phyloP scores from a whole-genome alignment of 2,113 vertebrate genomes.

The Hemicordylus capensis region DNA sequence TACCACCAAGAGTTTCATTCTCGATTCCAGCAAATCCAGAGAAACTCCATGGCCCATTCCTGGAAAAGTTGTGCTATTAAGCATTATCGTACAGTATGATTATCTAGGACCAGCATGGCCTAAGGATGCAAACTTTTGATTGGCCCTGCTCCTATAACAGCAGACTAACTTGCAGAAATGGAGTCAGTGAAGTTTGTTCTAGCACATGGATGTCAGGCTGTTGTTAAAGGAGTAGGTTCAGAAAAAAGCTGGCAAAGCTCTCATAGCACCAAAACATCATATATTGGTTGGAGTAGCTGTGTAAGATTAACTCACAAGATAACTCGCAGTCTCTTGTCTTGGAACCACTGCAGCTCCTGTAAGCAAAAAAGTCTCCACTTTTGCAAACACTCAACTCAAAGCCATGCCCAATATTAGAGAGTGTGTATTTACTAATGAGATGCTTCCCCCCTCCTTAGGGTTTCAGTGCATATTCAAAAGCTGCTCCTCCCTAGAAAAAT shows the following conservation, averaged over 20 bases:
- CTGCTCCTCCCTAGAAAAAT: conserved; percentile 5
- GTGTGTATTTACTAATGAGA: neutral
- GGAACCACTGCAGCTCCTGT: conserved; percentile 1
- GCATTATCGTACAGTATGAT: neutral
- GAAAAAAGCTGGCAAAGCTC: neutral
- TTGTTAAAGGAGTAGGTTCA: neutral
- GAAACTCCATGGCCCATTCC: no score
- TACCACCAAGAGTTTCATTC: neutral
- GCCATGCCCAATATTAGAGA: neutral
- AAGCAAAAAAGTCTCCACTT: conserved; percentile 3
- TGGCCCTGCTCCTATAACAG: neutral
- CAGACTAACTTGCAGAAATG: neutral
- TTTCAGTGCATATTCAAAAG: conserved; percentile 1
- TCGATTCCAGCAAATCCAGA: neutral
- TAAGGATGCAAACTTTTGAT: neutral
- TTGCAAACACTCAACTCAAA: neutral
- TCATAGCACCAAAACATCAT: neutral
- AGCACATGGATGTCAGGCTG: neutral
- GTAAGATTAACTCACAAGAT: neutral
- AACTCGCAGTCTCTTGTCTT: neutral
- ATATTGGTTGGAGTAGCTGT: neutral
- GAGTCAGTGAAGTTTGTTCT: neutral
- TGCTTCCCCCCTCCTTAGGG: neutral
- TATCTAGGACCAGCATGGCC: neutral
- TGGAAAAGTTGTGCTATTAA: neutral